Evolutionary conservation across 2,888 invertebrate genomes (phyloP).

Genomic region (Dynastes hyllus): DNA sequence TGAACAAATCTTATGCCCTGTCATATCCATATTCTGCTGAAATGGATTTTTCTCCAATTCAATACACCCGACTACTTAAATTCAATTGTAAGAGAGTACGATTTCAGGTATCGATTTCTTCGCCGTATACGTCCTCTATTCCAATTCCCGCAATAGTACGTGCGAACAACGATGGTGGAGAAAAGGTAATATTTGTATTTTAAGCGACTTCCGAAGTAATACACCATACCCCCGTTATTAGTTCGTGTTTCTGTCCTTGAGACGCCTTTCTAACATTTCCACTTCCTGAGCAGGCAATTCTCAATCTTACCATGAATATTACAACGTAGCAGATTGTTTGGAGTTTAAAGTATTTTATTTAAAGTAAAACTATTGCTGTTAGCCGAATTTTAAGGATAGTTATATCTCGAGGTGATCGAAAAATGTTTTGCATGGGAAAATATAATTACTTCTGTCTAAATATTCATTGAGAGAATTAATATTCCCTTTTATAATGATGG

Average conservation of each 20-base stretch:
- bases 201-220: not conserved
- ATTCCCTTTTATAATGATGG: too few relatives aligned
- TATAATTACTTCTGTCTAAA: too few relatives aligned
- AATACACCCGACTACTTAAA: not conserved
- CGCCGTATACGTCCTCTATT: not conserved
- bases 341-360: too few relatives aligned
- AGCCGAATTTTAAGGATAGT: too few relatives aligned
- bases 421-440: too few relatives aligned
- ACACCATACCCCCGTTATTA: not conserved
- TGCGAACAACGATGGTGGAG: not conserved
- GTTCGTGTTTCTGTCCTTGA: not conserved
- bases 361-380: too few relatives aligned
- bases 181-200: conserved; percentile 1
- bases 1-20: too few relatives aligned
- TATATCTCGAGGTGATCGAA: too few relatives aligned
- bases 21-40: not conserved
- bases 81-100: not conserved
- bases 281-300: not conserved
- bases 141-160: not conserved
- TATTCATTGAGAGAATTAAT: too few relatives aligned
- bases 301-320: not conserved
- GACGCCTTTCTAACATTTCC: not conserved
- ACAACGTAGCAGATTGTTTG: not conserved
- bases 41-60: not conserved
- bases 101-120: not conserved